phyloP scores from a whole-genome alignment of 1,140 invertebrate species.

The Nephila pilipes region DNA sequence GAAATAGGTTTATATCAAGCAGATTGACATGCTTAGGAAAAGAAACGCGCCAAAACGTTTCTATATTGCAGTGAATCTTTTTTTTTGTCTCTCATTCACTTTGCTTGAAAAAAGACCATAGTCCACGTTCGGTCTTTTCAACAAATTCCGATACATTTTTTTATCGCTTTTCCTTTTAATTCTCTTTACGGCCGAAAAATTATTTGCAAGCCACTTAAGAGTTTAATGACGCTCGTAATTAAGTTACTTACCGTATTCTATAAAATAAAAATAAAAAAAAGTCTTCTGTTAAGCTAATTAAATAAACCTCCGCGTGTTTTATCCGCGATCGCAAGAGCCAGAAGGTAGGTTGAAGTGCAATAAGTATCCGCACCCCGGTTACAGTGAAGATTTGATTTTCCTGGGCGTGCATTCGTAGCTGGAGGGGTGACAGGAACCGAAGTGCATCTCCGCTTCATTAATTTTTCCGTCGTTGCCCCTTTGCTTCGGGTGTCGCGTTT shows the following conservation, averaged over 20 bases:
- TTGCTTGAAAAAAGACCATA: too few relatives aligned
- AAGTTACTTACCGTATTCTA: not conserved
- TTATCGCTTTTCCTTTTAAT: too few relatives aligned
- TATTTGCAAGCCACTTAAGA: not conserved
- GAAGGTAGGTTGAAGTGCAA: not conserved
- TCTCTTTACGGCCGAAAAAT: not conserved
- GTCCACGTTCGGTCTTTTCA: too few relatives aligned
- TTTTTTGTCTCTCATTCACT: too few relatives aligned
- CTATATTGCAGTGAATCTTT: too few relatives aligned
- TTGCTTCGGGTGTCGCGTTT: not conserved
- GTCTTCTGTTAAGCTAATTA: not conserved
- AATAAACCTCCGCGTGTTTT: not conserved
- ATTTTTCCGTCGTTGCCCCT: not conserved
- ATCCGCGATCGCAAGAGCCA: not conserved
- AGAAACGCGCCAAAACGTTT: too few relatives aligned
- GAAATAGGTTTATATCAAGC: too few relatives aligned
- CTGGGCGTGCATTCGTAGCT: not conserved
- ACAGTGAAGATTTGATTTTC: not conserved
- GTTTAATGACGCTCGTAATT: not conserved
- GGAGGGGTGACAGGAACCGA: not conserved
- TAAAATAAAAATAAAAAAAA: too few relatives aligned
- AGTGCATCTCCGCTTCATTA: conserved; percentile 5
- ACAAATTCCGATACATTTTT: too few relatives aligned
- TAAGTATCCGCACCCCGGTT: not conserved
- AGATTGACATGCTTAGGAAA: too few relatives aligned